Evolutionary conservation across 2,113 vertebrate species (phyloP).

Genomic region (Tupaia tana): DNA sequence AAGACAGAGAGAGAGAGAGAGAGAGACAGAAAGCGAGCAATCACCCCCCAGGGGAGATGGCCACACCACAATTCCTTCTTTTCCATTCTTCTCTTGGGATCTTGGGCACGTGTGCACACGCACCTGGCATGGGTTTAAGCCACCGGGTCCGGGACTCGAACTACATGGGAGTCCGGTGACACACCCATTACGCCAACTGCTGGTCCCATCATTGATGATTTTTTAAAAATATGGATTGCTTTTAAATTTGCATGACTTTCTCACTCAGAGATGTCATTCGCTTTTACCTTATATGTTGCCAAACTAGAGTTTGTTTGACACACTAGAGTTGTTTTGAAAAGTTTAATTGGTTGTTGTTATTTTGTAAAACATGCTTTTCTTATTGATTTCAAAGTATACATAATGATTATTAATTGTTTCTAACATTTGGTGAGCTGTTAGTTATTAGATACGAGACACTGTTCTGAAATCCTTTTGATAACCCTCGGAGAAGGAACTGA

Average conservation of each 20-base stretch:
- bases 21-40: too few species aligned
- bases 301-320: background rate
- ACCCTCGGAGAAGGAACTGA: background rate
- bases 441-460: background rate
- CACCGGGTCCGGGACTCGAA: too few species aligned
- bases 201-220: background rate
- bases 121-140: too few species aligned
- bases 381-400: background rate
- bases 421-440: background rate
- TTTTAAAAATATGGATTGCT: background rate
- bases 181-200: too few species aligned
- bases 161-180: too few species aligned
- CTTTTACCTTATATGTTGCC: background rate
- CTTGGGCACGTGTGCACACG: too few species aligned
- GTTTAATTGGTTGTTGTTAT: background rate
- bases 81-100: too few species aligned
- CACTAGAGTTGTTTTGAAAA: background rate
- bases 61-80: too few species aligned
- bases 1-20: too few species aligned
- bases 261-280: background rate
- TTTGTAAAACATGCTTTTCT: conserved; percentile 24
- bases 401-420: conserved; percentile 13
- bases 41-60: too few species aligned
- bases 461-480: background rate
- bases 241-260: background rate